Evolutionary conservation across 2,113 vertebrate species (phyloP).

Genomic region (Daphoenositta chrysoptera): DNA sequence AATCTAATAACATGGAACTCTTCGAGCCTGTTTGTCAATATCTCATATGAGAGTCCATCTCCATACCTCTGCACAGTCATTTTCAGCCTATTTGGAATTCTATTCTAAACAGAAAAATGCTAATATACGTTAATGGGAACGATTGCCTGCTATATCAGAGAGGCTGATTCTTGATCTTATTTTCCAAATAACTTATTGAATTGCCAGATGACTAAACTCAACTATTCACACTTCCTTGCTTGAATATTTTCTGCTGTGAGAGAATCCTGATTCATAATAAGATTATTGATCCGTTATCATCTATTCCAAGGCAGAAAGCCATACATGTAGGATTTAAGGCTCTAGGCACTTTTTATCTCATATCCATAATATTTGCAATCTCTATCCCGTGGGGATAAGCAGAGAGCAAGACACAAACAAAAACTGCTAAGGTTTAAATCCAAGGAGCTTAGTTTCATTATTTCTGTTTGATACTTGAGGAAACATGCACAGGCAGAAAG

Average conservation of each 20-base stretch:
- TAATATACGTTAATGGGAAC: conserved; percentile 55
- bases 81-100: conserved; percentile 41
- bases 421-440: not conserved
- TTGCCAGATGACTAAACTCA: conserved; percentile 11
- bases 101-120: conserved; percentile 50
- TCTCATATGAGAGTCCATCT: not conserved
- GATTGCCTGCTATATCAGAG: not conserved
- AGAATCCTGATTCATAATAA: conserved; percentile 17
- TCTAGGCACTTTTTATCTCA: conserved; percentile 13
- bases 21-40: conserved; percentile 37
- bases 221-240: not conserved
- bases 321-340: not conserved
- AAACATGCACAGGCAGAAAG: not conserved
- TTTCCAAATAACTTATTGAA: conserved; percentile 50
- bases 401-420: conserved; percentile 9
- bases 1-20: conserved; percentile 26
- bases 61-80: conserved; percentile 22
- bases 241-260: not conserved
- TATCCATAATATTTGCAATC: conserved; percentile 51
- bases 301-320: conserved; percentile 7
- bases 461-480: not conserved
- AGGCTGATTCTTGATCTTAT: conserved; percentile 18
- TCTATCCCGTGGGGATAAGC: not conserved
- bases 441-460: not conserved
- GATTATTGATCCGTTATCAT: conserved; percentile 54